Conservation (phyloP, 2,113 vertebrate genomes). For the Mus spicilegus region DNA sequence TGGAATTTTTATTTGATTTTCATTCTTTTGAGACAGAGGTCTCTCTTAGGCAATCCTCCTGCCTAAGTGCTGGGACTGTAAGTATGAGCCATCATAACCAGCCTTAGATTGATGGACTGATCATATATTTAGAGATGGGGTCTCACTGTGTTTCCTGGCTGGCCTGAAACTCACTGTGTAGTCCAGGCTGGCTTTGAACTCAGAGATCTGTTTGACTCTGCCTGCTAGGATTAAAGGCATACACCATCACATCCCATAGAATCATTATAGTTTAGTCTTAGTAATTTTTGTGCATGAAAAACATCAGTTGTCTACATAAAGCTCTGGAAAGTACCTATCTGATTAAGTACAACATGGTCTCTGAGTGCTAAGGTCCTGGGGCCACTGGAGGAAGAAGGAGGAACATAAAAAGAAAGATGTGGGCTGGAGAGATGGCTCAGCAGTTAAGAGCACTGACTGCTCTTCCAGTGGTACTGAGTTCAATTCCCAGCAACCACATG, state of each 20-base stretch:
- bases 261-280: neutral
- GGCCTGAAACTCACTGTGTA: neutral
- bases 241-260: neutral
- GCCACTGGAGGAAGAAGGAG: constrained; percentile 10
- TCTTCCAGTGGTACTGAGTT: too few relatives aligned
- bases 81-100: neutral
- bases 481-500: too few relatives aligned
- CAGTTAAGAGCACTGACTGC: too few relatives aligned
- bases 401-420: neutral
- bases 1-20: neutral
- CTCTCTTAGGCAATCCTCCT: neutral
- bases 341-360: neutral
- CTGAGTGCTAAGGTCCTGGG: neutral
- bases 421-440: too few relatives aligned
- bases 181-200: neutral
- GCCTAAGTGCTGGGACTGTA: too few relatives aligned
- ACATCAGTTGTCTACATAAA: neutral
- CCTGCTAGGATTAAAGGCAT: neutral
- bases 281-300: constrained; percentile 16
- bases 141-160: neutral
- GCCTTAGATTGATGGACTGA: neutral
- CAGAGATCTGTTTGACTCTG: neutral
- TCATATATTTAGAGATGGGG: neutral
- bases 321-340: neutral
- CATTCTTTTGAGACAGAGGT: neutral